Base-by-base conservation (phyloP, 2,797 vertebrate genomes). In the Xenops minutus region DNA sequence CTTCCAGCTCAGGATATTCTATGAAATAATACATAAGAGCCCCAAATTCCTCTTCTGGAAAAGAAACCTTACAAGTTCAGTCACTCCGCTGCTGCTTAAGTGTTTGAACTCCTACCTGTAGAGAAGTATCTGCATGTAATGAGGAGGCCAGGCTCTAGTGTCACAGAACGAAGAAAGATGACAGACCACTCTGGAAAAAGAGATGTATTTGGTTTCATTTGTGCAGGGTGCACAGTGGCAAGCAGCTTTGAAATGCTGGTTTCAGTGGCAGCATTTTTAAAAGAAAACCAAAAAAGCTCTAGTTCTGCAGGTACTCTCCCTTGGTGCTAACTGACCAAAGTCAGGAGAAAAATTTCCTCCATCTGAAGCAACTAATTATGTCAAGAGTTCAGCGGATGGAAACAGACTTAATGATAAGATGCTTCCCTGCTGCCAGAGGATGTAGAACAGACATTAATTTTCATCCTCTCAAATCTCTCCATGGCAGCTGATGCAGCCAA, bases 341-440 rank as follows among this genome's bases (percentile, higher is more conserved):
- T 72, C 41, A 93, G 61, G 22, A 61, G 37, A 85, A 82, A 63
- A 44, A 83, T 12, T 52, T 61, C 39, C 43, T 76, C n/a, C 17
- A 48, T 56, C 83, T 68, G 44, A 87, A 93, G 37, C 39, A 58
- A 30, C 73, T 94, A 88, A 93, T 93, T 80, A 89, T 94, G 63
- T 49, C 64, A 84, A 86, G 73, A 84, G 74, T 71, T 82, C 51
- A 85, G 41, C 0, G 1, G 61, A 76, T 64, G 44, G 74, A 90
- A 90, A 84, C 48, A 75, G 55, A 68, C 36, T 48, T 59, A 34
- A 59, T 34, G 48, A 86, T 49, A 90, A 78, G 88, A 92, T 59
- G 63, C 34, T 78, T 62, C 36, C 48, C 59, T 79, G 77, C 63
- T 94, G 83, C 69, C 69, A 86, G 59, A 78, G 66, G 85, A 95